These are phyloP conservation scores for Cinclus mexicanus DNA, from an alignment of 2,113 vertebrate genomes.

Conservation along the genomic window DNA sequence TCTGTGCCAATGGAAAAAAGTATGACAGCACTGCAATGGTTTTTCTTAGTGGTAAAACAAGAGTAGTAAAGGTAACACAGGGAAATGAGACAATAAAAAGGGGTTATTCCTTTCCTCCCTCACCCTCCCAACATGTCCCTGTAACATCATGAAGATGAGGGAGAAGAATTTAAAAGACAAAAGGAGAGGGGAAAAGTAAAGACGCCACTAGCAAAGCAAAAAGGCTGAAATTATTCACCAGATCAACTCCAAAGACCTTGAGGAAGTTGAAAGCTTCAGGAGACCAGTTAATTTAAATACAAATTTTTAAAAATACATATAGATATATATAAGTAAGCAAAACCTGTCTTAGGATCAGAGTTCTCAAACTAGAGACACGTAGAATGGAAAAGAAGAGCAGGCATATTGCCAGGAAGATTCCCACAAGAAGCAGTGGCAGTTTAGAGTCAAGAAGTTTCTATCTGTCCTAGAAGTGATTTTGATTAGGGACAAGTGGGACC, in stretches of 20 bases:
- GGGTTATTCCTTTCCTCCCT: not conserved
- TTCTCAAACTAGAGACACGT: not conserved
- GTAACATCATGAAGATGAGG: not conserved
- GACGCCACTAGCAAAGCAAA: not conserved
- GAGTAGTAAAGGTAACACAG: not conserved
- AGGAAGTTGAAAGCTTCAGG: not conserved
- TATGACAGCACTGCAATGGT: not conserved
- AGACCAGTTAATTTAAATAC: not conserved
- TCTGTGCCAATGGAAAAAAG: not conserved
- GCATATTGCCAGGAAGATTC: not conserved
- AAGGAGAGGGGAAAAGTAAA: not conserved
- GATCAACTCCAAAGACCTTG: not conserved
- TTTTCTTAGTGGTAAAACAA: not conserved
- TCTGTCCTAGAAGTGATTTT: not conserved
- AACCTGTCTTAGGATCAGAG: not conserved
- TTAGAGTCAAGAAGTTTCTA: not conserved
- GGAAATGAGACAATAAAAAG: not conserved
- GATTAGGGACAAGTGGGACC: not conserved
- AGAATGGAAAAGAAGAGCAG: not conserved
- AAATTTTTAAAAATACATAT: not conserved
- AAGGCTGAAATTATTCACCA: not conserved
- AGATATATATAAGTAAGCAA: not conserved
- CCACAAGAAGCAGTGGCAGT: not conserved
- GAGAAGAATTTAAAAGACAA: not conserved
- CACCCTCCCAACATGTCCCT: fast-evolving